These are phyloP conservation scores for Drosophila anceps DNA, from an alignment of 2,888 invertebrate genomes.

Conservation along the genomic window DNA sequence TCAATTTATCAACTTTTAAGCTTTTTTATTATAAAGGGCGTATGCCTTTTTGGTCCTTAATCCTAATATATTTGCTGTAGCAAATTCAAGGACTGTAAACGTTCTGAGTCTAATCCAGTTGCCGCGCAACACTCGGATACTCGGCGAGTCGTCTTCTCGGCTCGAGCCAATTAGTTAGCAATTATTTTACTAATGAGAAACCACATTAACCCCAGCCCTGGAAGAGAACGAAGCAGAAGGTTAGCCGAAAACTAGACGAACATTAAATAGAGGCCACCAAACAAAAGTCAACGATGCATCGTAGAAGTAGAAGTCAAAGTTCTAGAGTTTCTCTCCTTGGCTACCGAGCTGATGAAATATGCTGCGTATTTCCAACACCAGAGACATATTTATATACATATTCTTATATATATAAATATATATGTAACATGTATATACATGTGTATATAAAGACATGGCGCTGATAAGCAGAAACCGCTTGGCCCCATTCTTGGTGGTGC, in stretches of 20 bases:
- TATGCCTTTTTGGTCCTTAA: not conserved
- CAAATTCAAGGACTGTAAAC: conserved; percentile 33
- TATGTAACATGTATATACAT: conserved; percentile 23
- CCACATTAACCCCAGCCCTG: conserved; percentile 55
- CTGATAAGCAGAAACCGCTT: conserved; percentile 57
- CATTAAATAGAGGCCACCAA: conserved; percentile 39
- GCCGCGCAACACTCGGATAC: conserved; percentile 28
- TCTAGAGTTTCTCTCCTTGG: conserved; percentile 18
- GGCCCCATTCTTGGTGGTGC: conserved; percentile 9
- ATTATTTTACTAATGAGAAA: conserved; percentile 73
- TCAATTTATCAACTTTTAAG: no score
- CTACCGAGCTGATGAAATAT: conserved; percentile 54
- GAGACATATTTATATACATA: conserved; percentile 43
- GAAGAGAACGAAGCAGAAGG: not conserved
- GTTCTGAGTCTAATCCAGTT: conserved; percentile 29
- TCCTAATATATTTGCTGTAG: not conserved
- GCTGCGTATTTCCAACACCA: conserved; percentile 15
- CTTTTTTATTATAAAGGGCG: not conserved
- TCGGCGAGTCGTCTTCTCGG: conserved; percentile 19
- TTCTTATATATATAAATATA: conserved; percentile 15
- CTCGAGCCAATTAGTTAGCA: conserved; percentile 73
- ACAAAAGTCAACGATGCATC: conserved; percentile 37
- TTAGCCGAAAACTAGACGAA: conserved; percentile 24
- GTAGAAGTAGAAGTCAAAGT: conserved; percentile 15
- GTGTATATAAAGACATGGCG: conserved; percentile 21